Evolutionary conservation across 2,113 vertebrate species (phyloP), one percentile per base, ranked within the genome.

Genomic region (Miniopterus natalensis): DNA sequence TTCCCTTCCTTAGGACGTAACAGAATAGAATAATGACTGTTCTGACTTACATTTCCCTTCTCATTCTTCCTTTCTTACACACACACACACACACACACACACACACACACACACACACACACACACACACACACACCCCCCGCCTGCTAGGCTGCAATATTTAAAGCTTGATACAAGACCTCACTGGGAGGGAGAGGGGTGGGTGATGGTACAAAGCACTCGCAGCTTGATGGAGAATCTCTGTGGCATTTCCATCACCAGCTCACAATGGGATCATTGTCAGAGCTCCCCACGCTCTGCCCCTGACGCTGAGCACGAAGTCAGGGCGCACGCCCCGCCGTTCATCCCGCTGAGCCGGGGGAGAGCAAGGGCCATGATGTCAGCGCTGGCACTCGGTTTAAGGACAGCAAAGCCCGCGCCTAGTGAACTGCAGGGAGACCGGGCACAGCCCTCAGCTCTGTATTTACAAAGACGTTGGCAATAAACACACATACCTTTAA

Each of bases 401-500:
- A 87, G 71, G 55, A 66, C 57, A 53, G 65, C 31, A 45, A 75
- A 75, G 71, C 27, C 59, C 51, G 66, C 4, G 61, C 78, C 94
- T 40, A 6, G 73, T 3, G 25, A 84, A 71, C 68, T 49, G 21
- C 78, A 51, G 15, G 79, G 80, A 90, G 92, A 88, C 36, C 27
- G 83, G 93, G 49, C 40, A 29, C 81, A 80, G 1, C 47, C 55
- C 81, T 68, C 71, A 36, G 53, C 49, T 84, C 87, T 27, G 47
- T 86, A 84, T 88, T 97, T 88, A 88, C 86, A 89, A 53, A 90
- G 68, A 61, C 74, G 47, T 65, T 87, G 57, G 90, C 66, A 71
- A 71, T 68, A 84, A 93, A 68, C 63, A 84, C 65, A 71, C 40
- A 42, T 47, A 70, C 57, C 45, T 85, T 86, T 91, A 14, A 40